These are phyloP conservation scores for Pilophorus perplexus DNA, from an alignment of 2,888 invertebrate genomes.

Conservation along the genomic window DNA sequence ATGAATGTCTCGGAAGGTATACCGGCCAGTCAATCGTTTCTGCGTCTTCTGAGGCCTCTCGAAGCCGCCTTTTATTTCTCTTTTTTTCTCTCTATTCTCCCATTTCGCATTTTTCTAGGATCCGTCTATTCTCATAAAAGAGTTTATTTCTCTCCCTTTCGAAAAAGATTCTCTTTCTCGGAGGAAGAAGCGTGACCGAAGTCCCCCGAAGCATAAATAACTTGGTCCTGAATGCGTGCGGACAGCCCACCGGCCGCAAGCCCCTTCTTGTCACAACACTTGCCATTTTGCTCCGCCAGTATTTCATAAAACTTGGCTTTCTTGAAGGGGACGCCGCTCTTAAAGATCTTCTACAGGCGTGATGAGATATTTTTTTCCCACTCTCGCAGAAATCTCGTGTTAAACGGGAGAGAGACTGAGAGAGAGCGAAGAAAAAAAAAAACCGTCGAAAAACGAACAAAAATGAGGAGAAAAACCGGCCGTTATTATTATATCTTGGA, in stretches of 20 bases:
- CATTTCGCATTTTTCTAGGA: neutral
- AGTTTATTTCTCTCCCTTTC: conserved; percentile 4
- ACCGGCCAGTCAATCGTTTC: too few species aligned
- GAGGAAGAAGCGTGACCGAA: conserved; percentile 18
- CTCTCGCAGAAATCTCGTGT: neutral
- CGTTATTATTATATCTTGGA: conserved; percentile 11
- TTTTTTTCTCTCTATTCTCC: neutral
- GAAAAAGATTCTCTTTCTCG: neutral
- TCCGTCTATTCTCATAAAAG: neutral
- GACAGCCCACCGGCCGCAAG: conserved; percentile 32
- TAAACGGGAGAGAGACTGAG: too few species aligned
- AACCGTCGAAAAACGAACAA: neutral
- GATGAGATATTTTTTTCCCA: conserved; percentile 16
- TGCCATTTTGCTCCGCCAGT: conserved; percentile 26
- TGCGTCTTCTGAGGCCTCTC: too few species aligned
- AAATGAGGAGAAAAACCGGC: neutral
- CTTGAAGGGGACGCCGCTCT: conserved; percentile 23
- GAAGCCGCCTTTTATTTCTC: too few species aligned
- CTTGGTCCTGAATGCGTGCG: conserved; percentile 17
- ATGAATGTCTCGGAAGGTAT: too few species aligned
- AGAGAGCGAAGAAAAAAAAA: neutral
- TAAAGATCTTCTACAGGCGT: conserved; percentile 29
- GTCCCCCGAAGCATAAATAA: conserved; percentile 34
- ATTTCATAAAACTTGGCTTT: conserved; percentile 28
- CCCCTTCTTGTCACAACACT: conserved; percentile 25